A percentile compares a stretch with the other conserved stretches of the same genome.
phyloP scores from a whole-genome alignment of 2,113 vertebrate species.

The Diadophis punctatus region DNA sequence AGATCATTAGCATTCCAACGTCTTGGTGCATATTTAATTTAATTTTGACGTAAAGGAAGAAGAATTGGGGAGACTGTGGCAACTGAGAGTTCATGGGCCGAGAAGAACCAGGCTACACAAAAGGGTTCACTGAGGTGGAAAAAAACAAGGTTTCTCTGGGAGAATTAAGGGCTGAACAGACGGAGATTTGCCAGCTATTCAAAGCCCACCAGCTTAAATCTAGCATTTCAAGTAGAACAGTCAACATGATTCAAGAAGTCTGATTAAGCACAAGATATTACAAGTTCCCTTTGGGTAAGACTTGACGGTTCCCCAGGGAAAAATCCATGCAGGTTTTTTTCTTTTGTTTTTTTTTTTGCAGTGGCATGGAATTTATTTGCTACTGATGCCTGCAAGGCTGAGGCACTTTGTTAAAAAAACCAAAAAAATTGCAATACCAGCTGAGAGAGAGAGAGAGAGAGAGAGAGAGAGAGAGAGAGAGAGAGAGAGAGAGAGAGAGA shows the following conservation, averaged over 20 bases:
- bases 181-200: slow-evolving; percentile 4
- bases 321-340: background rate
- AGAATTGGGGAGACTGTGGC: background rate
- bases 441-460: too few relatives aligned
- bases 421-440: too few relatives aligned
- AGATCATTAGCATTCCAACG: slow-evolving; percentile 22
- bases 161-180: background rate
- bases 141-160: background rate
- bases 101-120: background rate
- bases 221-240: slow-evolving; percentile 27
- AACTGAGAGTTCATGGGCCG: background rate
- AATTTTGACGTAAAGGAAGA: slow-evolving; percentile 13
- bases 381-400: background rate
- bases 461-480: too few relatives aligned
- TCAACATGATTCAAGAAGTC: slow-evolving; percentile 31
- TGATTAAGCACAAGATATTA: slow-evolving; percentile 52
- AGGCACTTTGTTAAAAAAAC: slow-evolving; percentile 46
- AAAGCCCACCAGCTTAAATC: slow-evolving; percentile 1
- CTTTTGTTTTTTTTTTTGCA: background rate
- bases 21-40: slow-evolving; percentile 20
- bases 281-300: slow-evolving; percentile 13
- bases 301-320: background rate
- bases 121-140: background rate
- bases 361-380: background rate
- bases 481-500: too few relatives aligned